Base-by-base conservation (phyloP, 1,140 invertebrate species). In the Ceratina australensis region DNA sequence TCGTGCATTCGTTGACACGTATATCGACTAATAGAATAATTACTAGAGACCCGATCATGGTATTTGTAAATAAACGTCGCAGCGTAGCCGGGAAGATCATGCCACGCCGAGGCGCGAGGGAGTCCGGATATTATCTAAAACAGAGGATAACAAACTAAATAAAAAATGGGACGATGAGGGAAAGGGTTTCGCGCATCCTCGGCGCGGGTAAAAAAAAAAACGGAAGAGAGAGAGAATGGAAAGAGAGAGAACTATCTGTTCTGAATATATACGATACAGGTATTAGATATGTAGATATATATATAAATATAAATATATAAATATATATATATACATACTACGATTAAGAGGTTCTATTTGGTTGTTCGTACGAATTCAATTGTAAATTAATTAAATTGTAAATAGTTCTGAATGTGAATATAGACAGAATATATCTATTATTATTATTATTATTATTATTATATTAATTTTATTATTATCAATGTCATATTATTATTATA, bases 331-430 rank as follows among this genome's bases (percentile, higher is more conserved):
- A 89, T 79, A 84, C 71, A 79, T 86, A 80, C 50, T 82, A 84
- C 24, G 57, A 82, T 20, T 78, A 84, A 64, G 80, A 84, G 81
- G 81, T 87, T 87, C 82, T 83, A 88, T 87, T 89, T 85, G 87
- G 86, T 91, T 90, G 86, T 89, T 90, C 89, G 87, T 91, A 90
- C 90, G 82, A 73, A 88, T 90, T 90, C 87, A 81, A 89, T 88
- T 91, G 91, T 92, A 91, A 89, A 92, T 88, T 91, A 89, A 88
- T 87, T 83, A 86, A 88, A 87, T 68, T 92, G 91, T 92, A 92
- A 79, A 92, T 92, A 92, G 85, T 86, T 89, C 86, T 92, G 81
- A 92, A 92, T 92, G 91, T 92, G 90, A 91, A 92, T 91, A 92
- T 91, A 91, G 89, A 92, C 89, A 88, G 89, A 91, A 88, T 88